A percentile compares a stretch with the other conserved stretches of the same genome.
Evolutionary conservation across 2,797 vertebrate genomes (phyloP).

Genomic region (Sebastolobus alascanus): DNA sequence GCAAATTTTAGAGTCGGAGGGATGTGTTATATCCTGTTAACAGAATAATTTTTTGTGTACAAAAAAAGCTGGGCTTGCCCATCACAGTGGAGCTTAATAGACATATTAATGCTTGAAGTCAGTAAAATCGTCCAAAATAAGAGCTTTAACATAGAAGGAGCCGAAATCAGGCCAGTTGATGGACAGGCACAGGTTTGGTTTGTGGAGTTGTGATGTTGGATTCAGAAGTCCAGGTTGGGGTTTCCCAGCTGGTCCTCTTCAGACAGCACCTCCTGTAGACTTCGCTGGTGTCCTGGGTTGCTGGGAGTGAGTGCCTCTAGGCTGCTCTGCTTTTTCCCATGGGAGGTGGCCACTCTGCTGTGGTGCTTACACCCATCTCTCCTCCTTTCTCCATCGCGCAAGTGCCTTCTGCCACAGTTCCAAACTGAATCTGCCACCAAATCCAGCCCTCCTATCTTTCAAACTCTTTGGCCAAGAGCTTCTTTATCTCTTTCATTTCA

Average conservation of each 20-base stretch:
- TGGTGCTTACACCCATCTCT: conserved; percentile 70
- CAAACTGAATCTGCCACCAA: conserved; percentile 69
- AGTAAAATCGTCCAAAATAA: background rate
- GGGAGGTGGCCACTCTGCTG: conserved; percentile 72
- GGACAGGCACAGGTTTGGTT: background rate
- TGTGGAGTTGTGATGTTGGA: background rate
- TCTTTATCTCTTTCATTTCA: conserved; percentile 69
- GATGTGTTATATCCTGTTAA: background rate
- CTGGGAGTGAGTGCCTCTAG: conserved; percentile 80
- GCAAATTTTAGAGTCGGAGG: background rate
- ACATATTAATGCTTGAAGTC: background rate
- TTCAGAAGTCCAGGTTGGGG: conserved; percentile 40
- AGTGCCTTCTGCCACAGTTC: conserved; percentile 71
- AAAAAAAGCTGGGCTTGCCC: background rate
- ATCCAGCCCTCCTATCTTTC: conserved; percentile 63
- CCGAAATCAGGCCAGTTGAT: background rate
- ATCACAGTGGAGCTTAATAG: background rate
- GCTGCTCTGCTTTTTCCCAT: conserved; percentile 82
- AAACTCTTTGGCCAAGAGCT: conserved; percentile 61
- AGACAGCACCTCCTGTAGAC: conserved; percentile 68
- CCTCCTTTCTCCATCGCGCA: conserved; percentile 71
- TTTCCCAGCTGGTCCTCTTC: conserved; percentile 50
- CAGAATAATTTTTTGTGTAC: background rate
- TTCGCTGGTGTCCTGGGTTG: conserved; percentile 83
- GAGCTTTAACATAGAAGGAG: background rate